Evolutionary conservation across 2,113 vertebrate genomes (phyloP).

Genomic region (Zosterops japonicus): DNA sequence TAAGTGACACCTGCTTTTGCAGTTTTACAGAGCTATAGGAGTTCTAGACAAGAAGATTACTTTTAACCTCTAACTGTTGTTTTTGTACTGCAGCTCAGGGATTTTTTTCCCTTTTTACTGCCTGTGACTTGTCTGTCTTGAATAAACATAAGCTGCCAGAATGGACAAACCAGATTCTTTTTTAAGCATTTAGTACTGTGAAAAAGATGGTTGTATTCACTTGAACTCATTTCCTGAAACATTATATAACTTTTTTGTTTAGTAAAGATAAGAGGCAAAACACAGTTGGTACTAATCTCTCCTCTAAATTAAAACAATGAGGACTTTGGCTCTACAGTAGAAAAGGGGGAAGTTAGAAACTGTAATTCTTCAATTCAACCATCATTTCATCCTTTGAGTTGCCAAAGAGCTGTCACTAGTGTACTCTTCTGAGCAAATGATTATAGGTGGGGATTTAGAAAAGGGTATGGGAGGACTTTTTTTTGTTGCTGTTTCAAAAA

Average conservation of each 20-base stretch:
- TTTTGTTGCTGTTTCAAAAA: neutral
- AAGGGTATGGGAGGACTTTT: neutral
- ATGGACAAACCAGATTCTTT: neutral
- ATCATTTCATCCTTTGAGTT: neutral
- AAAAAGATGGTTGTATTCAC: slow-evolving; percentile 3
- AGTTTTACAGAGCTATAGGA: neutral
- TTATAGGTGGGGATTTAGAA: neutral
- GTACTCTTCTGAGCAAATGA: neutral
- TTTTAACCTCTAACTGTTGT: neutral
- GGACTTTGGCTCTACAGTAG: neutral
- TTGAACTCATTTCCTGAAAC: slow-evolving; percentile 40
- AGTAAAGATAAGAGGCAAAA: slow-evolving; percentile 45
- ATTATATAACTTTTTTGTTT: slow-evolving; percentile 29
- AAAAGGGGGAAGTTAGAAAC: neutral
- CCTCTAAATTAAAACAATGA: slow-evolving; percentile 23
- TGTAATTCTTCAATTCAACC: neutral
- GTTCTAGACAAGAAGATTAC: neutral
- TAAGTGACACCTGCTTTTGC: neutral
- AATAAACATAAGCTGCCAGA: neutral
- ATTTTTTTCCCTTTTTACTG: neutral
- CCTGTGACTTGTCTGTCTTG: neutral
- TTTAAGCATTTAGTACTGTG: neutral
- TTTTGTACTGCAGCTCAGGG: neutral
- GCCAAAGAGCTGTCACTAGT: neutral
- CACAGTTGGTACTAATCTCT: slow-evolving; percentile 14